Evolutionary conservation across 2,888 invertebrate species (phyloP), one percentile per base, ranked within the genome.

Genomic region (Opisthograptis luteolata): DNA sequence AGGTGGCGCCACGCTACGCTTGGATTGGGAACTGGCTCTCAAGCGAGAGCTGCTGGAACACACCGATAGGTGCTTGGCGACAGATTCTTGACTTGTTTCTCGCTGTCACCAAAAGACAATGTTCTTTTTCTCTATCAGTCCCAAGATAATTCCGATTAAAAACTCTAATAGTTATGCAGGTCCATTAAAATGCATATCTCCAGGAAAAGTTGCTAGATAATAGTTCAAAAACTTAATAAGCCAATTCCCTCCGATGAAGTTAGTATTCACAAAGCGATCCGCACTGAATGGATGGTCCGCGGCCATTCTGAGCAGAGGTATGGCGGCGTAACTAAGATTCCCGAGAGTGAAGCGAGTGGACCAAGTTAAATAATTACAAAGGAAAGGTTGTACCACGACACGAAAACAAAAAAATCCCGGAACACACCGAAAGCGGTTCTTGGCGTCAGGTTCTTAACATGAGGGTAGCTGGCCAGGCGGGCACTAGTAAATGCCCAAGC

Each of bases 141-240:
- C 17, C 17, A 3, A 17, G 3, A 17, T 17, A 17, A 17, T 17
- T 32, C 12, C 27, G 12, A 3, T 25, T 25, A 25, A 25, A 25
- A 1, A 14, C n/a, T 31, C 9, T 4, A 7, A 6, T 6, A 31
- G 6, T 22, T 30, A 34, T 34, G 32, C 44, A 54, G 44, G 55
- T 55, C 54, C 55, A 46, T 47, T 58, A 47, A 57, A 53, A 55
- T 36, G 42, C 41, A 48, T 31, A 48, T 37, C 31, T 41, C 28
- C 31, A 32, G 27, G 13, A 17, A 36, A 41, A 54, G 39, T 52
- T 40, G 20, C 47, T 7, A 31, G 46, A 48, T 52, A 44, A 41
- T 36, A 31, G 43, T 39, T 48, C 48, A 32, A 52, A 58, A 55
- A 51, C 49, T 51, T 45, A 55, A 51, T 59, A 51, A 58, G 52